Evolutionary conservation across 2,797 vertebrate genomes (phyloP).

Genomic region (Myotis daubentonii): DNA sequence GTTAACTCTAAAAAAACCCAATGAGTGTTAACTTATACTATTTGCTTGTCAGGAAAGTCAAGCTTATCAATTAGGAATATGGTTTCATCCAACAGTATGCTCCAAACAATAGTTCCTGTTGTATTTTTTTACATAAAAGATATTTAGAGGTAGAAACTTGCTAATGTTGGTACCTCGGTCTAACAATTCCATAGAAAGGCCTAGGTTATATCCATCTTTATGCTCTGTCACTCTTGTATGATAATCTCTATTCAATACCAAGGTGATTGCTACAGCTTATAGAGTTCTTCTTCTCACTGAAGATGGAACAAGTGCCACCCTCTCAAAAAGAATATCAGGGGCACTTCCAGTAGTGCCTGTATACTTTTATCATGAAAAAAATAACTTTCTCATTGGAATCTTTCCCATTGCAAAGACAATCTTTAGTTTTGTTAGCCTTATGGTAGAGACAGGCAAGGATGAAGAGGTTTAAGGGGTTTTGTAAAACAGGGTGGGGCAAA

Average conservation of each 20-base stretch:
- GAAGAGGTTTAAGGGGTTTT: neutral
- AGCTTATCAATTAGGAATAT: neutral
- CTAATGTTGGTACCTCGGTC: neutral
- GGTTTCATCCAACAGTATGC: neutral
- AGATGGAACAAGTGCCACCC: neutral
- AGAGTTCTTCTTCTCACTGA: neutral
- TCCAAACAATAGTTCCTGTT: neutral
- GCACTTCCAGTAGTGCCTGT: neutral
- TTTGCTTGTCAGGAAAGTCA: neutral
- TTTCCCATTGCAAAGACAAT: neutral
- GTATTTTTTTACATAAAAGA: neutral
- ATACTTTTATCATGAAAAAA: neutral
- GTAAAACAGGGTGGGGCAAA: neutral
- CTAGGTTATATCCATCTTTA: neutral
- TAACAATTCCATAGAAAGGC: neutral
- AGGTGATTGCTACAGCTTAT: neutral
- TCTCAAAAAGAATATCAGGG: neutral
- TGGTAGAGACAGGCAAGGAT: neutral
- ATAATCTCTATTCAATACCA: neutral
- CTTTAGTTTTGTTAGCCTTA: neutral
- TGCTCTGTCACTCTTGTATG: neutral
- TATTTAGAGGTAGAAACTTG: neutral
- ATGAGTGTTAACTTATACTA: neutral
- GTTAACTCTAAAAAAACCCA: neutral
- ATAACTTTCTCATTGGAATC: neutral